Conservation (phyloP, 2,888 invertebrate genomes). For the Horisme vitalbata region DNA sequence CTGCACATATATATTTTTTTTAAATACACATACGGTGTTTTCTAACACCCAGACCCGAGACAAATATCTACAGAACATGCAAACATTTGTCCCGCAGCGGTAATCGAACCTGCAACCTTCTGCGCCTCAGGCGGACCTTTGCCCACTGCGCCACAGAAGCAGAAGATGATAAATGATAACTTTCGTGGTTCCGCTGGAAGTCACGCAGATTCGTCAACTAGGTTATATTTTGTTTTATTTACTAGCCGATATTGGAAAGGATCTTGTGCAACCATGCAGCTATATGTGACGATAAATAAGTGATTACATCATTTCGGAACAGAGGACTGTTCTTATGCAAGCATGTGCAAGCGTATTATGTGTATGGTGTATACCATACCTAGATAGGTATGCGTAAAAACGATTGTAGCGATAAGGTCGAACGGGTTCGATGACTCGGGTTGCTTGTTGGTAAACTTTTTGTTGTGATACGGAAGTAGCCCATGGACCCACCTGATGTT, state of each 20-base stretch:
- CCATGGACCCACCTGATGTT: no score
- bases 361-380: no score
- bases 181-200: background rate
- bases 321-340: slow-evolving; percentile 12
- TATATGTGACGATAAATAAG: slow-evolving; percentile 6
- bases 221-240: slow-evolving; percentile 29
- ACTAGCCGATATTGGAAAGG: slow-evolving; percentile 28
- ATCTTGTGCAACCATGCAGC: slow-evolving; percentile 27
- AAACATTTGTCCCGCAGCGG: no score
- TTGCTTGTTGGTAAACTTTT: slow-evolving; percentile 22
- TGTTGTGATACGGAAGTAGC: no score
- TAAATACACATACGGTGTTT: no score
- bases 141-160: no score
- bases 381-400: background rate
- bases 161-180: no score
- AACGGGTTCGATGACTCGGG: slow-evolving; percentile 30
- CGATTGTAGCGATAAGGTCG: slow-evolving; percentile 25
- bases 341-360: slow-evolving; percentile 3
- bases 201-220: slow-evolving; percentile 18
- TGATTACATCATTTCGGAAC: slow-evolving; percentile 21
- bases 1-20: no score
- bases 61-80: no score
- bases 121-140: no score
- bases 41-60: no score
- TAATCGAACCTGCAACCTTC: no score